Base-by-base conservation (phyloP, 1,140 invertebrate species). In the Cardiocondyla obscurior region DNA sequence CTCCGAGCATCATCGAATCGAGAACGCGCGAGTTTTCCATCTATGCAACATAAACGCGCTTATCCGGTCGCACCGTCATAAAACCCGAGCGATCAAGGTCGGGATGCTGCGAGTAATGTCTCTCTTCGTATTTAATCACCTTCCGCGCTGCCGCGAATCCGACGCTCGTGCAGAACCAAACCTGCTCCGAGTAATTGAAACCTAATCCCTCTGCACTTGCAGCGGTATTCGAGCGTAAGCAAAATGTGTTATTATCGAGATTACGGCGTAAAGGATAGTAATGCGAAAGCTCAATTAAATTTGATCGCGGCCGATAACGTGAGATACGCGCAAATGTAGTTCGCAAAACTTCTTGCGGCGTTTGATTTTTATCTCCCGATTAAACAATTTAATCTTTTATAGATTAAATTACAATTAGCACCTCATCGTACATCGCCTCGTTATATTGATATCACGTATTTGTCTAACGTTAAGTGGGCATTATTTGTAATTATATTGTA, bases 1-100 rank as follows among this genome's bases (percentile, higher is more conserved):
- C 81, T 79, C 44, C 14, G 77, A 81, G 85, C 85, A 81, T 42
- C 87, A 87, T 88, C 87, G 86, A 90, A 91, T 91, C 88, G 85
- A 87, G 85, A 81, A 74, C 84, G 76, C 60, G 72, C 79, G 70
- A 88, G 28, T 85, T 89, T 90, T 85, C 83, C 53, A 36, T 19
- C 28, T 51, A 33, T 49, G 49, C 69, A n/a, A 49, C 19, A 36
- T 57, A 73, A 81, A 84, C 51, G 70, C 16, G 25, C 44, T 28
- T 25, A 76, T 76, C 42, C 57, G 60, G 51, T 64, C 72, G 30
- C 19, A 42, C 33, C n/a, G n/a, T 86, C 82, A 64, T 87, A 87
- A 88, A 88, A 87, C 82, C 82, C 72, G 30, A 2, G n/a, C 67
- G 64, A 87, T 87, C 85, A 72, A 82, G 64, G 42, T 19, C 72